phyloP scores from a whole-genome alignment of 2,113 vertebrate genomes.

The Corythaixoides concolor region DNA sequence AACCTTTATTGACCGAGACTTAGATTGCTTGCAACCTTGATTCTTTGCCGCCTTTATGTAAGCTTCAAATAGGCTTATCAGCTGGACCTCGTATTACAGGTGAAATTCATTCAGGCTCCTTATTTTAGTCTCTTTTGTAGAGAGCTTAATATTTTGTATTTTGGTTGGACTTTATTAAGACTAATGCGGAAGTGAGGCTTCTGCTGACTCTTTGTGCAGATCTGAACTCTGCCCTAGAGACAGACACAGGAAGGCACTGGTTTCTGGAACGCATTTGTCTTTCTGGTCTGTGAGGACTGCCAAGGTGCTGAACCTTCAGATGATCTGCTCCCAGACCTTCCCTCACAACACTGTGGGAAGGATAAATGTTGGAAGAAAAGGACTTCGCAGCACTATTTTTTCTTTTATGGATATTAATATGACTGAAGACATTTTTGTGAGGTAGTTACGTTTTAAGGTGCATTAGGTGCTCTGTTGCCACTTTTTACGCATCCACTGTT shows the following conservation, averaged over 20 bases:
- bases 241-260: accelerated
- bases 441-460: constrained; percentile 24
- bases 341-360: not conserved
- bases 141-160: not conserved
- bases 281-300: not conserved
- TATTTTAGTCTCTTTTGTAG: not conserved
- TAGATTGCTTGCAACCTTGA: not conserved
- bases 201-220: not conserved
- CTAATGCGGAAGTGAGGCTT: not conserved
- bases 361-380: not conserved
- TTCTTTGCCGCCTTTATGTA: not conserved
- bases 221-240: not conserved
- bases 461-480: constrained; percentile 25
- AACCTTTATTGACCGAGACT: not conserved
- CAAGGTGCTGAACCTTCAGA: not conserved
- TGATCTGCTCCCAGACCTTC: not conserved
- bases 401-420: constrained; percentile 24
- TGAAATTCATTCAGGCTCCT: not conserved
- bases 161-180: not conserved
- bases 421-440: constrained; percentile 36
- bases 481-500: not conserved
- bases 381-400: not conserved
- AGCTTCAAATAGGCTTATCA: not conserved
- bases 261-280: not conserved
- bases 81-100: not conserved